phyloP scores from a whole-genome alignment of 23 tunicate genomes.

The Diplosoma virens region DNA sequence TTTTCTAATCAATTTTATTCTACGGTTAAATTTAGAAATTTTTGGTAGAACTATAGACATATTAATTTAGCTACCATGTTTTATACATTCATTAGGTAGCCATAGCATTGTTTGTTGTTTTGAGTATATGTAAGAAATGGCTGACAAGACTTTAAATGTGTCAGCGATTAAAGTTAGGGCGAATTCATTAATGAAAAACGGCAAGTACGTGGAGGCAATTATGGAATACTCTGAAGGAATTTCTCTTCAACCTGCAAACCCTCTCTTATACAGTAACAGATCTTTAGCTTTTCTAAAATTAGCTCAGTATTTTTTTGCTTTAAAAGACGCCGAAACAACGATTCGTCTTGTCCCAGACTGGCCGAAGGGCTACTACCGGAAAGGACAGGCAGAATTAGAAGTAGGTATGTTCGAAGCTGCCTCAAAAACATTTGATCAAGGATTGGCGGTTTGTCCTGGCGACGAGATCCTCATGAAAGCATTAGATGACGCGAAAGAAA shows the following conservation, averaged over 20 bases:
- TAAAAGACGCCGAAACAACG: slow-evolving; percentile 60
- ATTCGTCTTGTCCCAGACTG: slow-evolving; percentile 49
- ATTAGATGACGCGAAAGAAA: slow-evolving; percentile 2
- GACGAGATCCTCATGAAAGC: slow-evolving; percentile 45
- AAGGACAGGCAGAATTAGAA: slow-evolving; percentile 49
- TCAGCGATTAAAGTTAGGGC: slow-evolving; percentile 36
- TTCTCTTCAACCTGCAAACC: slow-evolving; percentile 44
- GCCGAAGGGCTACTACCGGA: slow-evolving; percentile 66
- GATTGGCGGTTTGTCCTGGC: slow-evolving; percentile 24
- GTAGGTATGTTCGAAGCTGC: slow-evolving; percentile 28
- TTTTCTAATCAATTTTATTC: too few species aligned
- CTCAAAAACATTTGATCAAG: slow-evolving; percentile 14
- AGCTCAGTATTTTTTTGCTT: slow-evolving; percentile 44
- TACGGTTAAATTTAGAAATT: too few species aligned
- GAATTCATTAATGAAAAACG: slow-evolving; percentile 35
- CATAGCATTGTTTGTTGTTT: background rate
- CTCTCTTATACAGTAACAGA: slow-evolving; percentile 55
- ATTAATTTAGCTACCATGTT: too few species aligned
- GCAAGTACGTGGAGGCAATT: slow-evolving; percentile 52
- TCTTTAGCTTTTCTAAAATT: slow-evolving; percentile 58
- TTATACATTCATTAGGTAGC: too few species aligned
- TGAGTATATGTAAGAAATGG: background rate
- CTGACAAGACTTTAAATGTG: slow-evolving; percentile 10
- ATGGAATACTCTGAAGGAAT: slow-evolving; percentile 61
- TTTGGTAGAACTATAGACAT: too few species aligned